Percentiles rank a stretch among this genome's conserved stretches.
Conservation (phyloP, 2,113 vertebrate species). For the Pluvianellus socialis region DNA sequence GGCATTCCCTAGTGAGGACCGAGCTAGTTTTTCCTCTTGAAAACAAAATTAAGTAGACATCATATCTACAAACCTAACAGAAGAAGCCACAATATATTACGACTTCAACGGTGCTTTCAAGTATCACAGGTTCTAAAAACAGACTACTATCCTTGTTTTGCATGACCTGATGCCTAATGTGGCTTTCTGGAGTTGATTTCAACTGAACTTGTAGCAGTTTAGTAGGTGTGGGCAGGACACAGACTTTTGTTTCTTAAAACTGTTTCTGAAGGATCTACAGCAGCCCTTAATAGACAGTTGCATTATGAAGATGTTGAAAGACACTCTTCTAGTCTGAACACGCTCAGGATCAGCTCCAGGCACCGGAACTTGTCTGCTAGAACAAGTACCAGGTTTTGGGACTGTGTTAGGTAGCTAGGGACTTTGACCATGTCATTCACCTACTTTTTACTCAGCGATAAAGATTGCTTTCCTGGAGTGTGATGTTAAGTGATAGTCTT, state of each 20-base stretch:
- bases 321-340: not conserved
- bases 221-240: not conserved
- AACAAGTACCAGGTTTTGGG: not conserved
- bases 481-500: not conserved
- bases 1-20: not conserved
- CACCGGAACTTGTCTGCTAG: not conserved
- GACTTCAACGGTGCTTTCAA: not conserved
- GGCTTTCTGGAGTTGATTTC: not conserved
- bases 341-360: not conserved
- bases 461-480: not conserved
- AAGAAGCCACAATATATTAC: not conserved
- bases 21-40: not conserved
- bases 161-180: not conserved
- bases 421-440: not conserved
- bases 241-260: not conserved
- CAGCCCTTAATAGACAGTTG: not conserved
- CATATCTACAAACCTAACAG: not conserved
- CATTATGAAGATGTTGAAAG: not conserved
- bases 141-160: not conserved
- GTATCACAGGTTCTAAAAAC: not conserved
- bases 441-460: not conserved
- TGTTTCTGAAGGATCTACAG: not conserved
- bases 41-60: not conserved
- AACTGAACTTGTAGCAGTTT: not conserved
- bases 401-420: not conserved